Evolutionary conservation across 1,140 invertebrate species (phyloP).

Genomic region (Episyrphus balteatus): DNA sequence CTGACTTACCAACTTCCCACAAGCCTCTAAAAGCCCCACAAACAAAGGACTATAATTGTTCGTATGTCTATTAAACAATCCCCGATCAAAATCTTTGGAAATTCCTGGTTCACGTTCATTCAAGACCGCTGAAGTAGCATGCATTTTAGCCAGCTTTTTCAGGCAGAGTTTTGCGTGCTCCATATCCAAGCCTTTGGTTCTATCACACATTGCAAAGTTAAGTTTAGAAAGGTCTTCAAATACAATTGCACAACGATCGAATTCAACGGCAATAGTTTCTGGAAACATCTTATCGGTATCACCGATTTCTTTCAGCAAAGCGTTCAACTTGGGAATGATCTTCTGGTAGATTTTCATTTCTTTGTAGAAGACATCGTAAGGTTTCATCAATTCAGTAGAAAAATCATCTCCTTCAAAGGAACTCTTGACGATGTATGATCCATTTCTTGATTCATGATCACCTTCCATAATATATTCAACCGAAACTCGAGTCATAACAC

Average conservation of each 20-base stretch:
- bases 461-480: slow-evolving; percentile 9
- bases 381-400: slow-evolving; percentile 22
- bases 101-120: slow-evolving; percentile 19
- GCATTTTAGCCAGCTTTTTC: slow-evolving; percentile 44
- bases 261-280: slow-evolving; percentile 24
- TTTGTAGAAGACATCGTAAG: slow-evolving; percentile 29
- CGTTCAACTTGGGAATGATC: slow-evolving; percentile 26
- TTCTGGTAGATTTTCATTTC: slow-evolving; percentile 32
- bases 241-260: slow-evolving; percentile 19
- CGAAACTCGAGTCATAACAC: slow-evolving; percentile 20
- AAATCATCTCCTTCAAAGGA: slow-evolving; percentile 26
- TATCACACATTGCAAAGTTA: slow-evolving; percentile 39
- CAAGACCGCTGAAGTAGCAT: slow-evolving; percentile 40
- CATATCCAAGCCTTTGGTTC: slow-evolving; percentile 42
- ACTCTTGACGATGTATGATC: slow-evolving; percentile 22
- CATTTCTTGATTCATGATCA: background rate
- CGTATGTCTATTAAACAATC: slow-evolving; percentile 28
- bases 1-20: slow-evolving; percentile 21
- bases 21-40: slow-evolving; percentile 20
- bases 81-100: slow-evolving; percentile 24
- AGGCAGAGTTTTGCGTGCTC: slow-evolving; percentile 42
- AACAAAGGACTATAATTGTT: slow-evolving; percentile 27
- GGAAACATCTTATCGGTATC: slow-evolving; percentile 28
- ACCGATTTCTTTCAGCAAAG: slow-evolving; percentile 15
- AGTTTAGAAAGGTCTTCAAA: slow-evolving; percentile 25